phyloP scores from a whole-genome alignment of 1,140 invertebrate species.

The Sitobion miscanthi region DNA sequence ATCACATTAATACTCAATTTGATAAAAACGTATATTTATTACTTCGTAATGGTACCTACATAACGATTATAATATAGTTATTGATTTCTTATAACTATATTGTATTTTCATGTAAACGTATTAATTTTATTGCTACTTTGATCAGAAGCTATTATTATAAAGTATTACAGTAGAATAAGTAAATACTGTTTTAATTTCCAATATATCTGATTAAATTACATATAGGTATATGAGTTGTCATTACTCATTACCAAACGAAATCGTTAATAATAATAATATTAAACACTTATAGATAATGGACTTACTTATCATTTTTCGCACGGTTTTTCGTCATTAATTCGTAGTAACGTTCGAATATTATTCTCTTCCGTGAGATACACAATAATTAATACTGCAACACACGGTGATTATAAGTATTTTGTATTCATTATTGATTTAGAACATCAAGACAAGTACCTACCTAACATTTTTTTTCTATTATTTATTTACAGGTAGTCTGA shows the following conservation, averaged over 20 bases:
- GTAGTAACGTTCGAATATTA: background rate
- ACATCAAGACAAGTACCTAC: background rate
- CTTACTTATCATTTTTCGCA: background rate
- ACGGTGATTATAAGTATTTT: background rate
- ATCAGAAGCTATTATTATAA: background rate
- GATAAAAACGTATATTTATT: background rate
- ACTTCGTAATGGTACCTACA: background rate
- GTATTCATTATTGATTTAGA: background rate
- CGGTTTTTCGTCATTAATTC: background rate
- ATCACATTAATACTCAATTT: background rate
- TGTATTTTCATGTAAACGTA: background rate
- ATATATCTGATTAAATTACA: background rate
- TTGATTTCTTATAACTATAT: background rate
- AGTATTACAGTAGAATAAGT: background rate
- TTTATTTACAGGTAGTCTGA: background rate
- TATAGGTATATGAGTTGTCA: background rate
- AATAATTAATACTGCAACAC: background rate
- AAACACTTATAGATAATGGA: slow-evolving; percentile 1
- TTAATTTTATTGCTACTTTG: background rate
- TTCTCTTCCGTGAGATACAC: background rate
- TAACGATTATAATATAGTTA: slow-evolving; percentile 4
- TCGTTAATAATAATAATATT: background rate
- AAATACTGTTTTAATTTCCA: background rate
- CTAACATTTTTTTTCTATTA: background rate
- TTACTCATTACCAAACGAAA: background rate